phyloP scores from a whole-genome alignment of 1,140 invertebrate genomes.

The Doryteuthis pealeii region DNA sequence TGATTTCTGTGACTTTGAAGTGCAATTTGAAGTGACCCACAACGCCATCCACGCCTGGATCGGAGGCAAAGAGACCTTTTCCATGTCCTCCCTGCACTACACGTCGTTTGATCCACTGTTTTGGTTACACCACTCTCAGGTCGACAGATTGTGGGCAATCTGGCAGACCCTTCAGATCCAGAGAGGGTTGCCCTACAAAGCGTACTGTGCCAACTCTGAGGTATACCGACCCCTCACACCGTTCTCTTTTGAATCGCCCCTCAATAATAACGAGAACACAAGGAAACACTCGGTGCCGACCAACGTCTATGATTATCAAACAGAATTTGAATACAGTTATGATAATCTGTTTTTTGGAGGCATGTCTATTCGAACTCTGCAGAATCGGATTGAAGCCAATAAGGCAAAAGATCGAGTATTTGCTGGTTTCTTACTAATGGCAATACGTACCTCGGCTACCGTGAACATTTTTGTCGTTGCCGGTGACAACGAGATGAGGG shows the following conservation, averaged over 20 bases:
- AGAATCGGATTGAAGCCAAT: conserved; percentile 22
- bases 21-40: conserved; percentile 31
- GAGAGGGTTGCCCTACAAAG: conserved; percentile 26
- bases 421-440: background rate
- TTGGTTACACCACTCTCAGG: conserved; percentile 16
- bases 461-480: background rate
- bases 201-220: conserved; percentile 14
- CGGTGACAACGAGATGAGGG: background rate
- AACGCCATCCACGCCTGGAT: conserved; percentile 25
- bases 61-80: conserved; percentile 22
- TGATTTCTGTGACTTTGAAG: conserved; percentile 36
- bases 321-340: conserved; percentile 26
- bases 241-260: conserved; percentile 22
- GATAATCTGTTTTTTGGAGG: conserved; percentile 28
- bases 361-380: conserved; percentile 22
- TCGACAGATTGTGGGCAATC: conserved; percentile 33
- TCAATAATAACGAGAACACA: conserved; percentile 28
- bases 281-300: conserved; percentile 20
- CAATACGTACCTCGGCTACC: background rate
- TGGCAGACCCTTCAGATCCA: conserved; percentile 28
- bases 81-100: conserved; percentile 27
- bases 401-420: conserved; percentile 11
- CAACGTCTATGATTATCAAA: conserved; percentile 27
- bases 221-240: conserved; percentile 26
- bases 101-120: conserved; percentile 31